phyloP scores from a whole-genome alignment of 2,113 vertebrate genomes.

The Lophura nycthemera region DNA sequence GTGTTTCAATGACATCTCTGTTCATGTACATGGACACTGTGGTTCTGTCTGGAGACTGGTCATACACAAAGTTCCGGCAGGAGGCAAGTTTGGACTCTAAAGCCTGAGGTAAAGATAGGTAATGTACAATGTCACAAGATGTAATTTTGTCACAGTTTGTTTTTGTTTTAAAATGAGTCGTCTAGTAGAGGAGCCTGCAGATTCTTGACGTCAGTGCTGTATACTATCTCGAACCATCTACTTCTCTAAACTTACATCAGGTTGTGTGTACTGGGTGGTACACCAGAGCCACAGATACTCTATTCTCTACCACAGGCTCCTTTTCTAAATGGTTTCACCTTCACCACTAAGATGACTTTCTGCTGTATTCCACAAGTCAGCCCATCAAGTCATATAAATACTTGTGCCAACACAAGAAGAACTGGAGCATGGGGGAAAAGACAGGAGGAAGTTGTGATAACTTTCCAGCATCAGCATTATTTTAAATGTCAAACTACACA shows the following conservation, averaged over 20 bases:
- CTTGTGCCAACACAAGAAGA: neutral
- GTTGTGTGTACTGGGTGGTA: neutral
- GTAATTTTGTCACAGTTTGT: neutral
- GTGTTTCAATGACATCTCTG: constrained; percentile 81
- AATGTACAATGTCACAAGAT: neutral
- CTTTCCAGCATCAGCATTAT: neutral
- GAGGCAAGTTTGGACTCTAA: constrained; percentile 96
- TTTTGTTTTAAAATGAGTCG: neutral
- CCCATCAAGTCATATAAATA: neutral
- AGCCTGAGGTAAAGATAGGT: constrained; percentile 76
- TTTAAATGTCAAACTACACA: neutral
- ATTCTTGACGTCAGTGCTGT: neutral
- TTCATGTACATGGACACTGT: constrained; percentile 71
- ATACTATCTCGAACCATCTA: neutral
- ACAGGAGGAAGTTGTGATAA: neutral
- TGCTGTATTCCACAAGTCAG: neutral
- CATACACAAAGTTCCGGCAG: constrained; percentile 93
- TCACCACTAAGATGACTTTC: neutral
- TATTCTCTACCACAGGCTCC: neutral
- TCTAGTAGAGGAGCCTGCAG: neutral
- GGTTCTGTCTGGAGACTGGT: constrained; percentile 82
- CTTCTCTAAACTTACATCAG: neutral
- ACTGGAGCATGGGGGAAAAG: neutral
- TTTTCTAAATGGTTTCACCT: neutral
- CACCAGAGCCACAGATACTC: neutral